Evolutionary conservation across 1,140 invertebrate species (phyloP), one percentile per base, ranked within the genome.

Genomic region (Leptoteleia sp.): DNA sequence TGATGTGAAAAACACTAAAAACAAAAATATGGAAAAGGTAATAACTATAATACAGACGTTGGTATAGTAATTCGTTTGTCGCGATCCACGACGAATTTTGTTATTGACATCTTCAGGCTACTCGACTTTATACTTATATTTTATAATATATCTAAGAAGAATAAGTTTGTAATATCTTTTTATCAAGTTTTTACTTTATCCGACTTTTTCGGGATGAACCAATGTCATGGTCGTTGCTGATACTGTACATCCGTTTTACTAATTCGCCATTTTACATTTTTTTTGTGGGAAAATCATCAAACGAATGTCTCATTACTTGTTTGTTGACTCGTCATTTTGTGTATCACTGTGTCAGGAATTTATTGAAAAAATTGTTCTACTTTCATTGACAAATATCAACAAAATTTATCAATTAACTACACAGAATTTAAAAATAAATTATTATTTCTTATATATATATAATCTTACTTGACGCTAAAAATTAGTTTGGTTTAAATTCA

Each of bases 1-100:
- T 33, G n/a, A 59, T 57, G 54, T 57, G 43, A 57, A 57, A 55
- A 35, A 55, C 11, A 43, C 17, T 38, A 9, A 29, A 40, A 7
- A 35, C 4, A 31, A 43, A 25, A 9, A 29, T 7, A 29, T 13
- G 12, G 25, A 57, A 57, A 40, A 15, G 17, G 17, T 40, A 31
- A 55, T 27, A 29, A 40, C 8, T 50, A 19, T 19, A 15, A 57
- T 42, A 43, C 22, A 37, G 37, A 29, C 27, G 27, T 29, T 29
- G 8, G 8, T 29, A 7, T 29, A 29, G 4, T 8, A 8, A 29
- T 29, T 29, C 27, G 27, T 29, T 29, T 52, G 11, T 42, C 25
- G 25, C 15, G 9, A 19, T 43, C 7, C 5, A 52, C 13, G 11
- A 40, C n/a, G 8, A 25, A 19, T 38, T 54, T 38, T 54, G 12